A percentile compares a stretch with the other conserved stretches of the same genome.
These are phyloP conservation scores for Poicephalus meyeri DNA, from an alignment of 2,113 vertebrate species.

Conservation along the genomic window DNA sequence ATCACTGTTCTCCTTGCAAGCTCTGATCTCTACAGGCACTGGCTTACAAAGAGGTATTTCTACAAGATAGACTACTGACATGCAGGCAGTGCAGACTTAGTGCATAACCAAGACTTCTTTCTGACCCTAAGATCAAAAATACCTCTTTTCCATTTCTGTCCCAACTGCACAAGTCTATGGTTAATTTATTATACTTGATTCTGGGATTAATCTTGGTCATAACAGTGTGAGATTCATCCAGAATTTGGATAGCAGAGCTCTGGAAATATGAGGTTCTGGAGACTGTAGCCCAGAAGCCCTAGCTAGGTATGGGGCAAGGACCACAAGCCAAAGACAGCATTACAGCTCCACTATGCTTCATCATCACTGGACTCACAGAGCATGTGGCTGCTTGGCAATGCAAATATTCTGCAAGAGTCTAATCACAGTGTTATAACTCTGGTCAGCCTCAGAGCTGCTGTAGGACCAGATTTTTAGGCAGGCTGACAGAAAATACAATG, in stretches of 20 bases:
- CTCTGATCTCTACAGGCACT: not conserved
- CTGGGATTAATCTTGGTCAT: not conserved
- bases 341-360: not conserved
- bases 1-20: not conserved
- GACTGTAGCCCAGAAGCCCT: not conserved
- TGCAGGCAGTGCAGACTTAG: not conserved
- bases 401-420: not conserved
- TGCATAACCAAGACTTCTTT: not conserved
- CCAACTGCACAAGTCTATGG: not conserved
- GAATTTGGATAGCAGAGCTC: not conserved
- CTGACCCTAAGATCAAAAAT: not conserved
- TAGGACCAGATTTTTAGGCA: not conserved
- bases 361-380: not conserved
- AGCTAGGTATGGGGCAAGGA: not conserved
- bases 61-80: not conserved
- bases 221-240: not conserved
- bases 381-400: not conserved
- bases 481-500: not conserved
- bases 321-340: not conserved
- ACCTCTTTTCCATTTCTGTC: not conserved
- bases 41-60: not conserved
- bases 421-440: not conserved
- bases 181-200: not conserved
- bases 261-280: not conserved
- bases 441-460: not conserved